A percentile compares a stretch with the other conserved stretches of the same genome.
phyloP scores from a whole-genome alignment of 2,113 vertebrate genomes.

The Nerophis lumbriciformis region DNA sequence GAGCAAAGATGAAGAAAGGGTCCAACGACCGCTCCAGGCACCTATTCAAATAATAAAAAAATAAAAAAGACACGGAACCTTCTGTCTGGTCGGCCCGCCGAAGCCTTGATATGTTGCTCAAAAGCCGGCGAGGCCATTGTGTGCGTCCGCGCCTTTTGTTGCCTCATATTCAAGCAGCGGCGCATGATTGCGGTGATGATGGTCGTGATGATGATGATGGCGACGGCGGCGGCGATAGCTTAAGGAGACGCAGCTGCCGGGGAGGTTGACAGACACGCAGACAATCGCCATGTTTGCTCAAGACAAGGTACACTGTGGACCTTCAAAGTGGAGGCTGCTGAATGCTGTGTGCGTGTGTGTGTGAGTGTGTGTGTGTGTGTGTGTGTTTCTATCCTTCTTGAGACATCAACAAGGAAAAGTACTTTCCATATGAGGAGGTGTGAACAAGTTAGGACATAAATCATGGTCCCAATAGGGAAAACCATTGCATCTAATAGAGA shows the following conservation, averaged over 20 bases:
- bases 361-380: not conserved
- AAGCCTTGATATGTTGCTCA: conserved; percentile 67
- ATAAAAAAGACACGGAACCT: too few species aligned
- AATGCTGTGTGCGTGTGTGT: conserved; percentile 34
- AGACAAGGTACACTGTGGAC: conserved; percentile 56
- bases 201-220: conserved; percentile 54
- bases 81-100: conserved; percentile 55
- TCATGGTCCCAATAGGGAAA: too few species aligned
- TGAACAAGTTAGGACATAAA: too few species aligned
- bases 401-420: too few species aligned
- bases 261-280: conserved; percentile 50
- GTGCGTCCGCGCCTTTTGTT: conserved; percentile 56
- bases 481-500: too few species aligned
- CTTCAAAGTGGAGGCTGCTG: conserved; percentile 55
- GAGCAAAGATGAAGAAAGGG: conserved; percentile 69
- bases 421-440: too few species aligned
- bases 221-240: conserved; percentile 48
- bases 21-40: conserved; percentile 37
- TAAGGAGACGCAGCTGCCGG: conserved; percentile 69
- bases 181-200: conserved; percentile 40
- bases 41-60: conserved; percentile 50
- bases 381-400: not conserved
- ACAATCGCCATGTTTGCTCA: conserved; percentile 66
- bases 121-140: conserved; percentile 58
- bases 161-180: conserved; percentile 57